Evolutionary conservation across 2,888 invertebrate genomes (phyloP), one percentile per base, ranked within the genome.

Genomic region (Hypomecis punctinalis): DNA sequence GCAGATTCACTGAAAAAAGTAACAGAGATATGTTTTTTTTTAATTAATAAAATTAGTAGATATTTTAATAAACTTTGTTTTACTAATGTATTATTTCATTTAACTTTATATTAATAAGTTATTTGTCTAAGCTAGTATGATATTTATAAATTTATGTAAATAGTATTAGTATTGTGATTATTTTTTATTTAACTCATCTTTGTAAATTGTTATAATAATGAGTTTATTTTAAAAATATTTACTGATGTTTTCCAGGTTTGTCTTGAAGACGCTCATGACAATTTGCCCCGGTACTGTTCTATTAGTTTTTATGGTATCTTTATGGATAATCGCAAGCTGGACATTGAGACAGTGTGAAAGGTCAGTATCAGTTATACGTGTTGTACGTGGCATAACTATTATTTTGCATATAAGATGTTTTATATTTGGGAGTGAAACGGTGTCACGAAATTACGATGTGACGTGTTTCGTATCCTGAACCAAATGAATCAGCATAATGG

Each of bases 251-350:
- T 76, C 35, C 94, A 93, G 95, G 88, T 98, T 98, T 93, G 98
- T 99, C 83, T 95, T 99, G 85, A 99, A 99, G 94, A 99, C 99
- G 70, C 94, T 99, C 79, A 99, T 99, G 99, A 99, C 99, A 87
- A 99, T 99, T 90, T 99, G 99, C 92, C 99, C 99, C 61, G 99
- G 96, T 90, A 99, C 96, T 71, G 99, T 99, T 79, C 95, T 99
- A 80, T 94, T 99, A 82, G 99, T 99, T 76, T 99, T 99, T 94
- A 99, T 99, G 97, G 98, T 99, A 74, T 99, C 99, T 7, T 94
- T 99, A 71, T 99, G 99, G 99, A 98, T 99, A 89, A 99, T 99
- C 81, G 99, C 99, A 74, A 99, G 98, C 84, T 99, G 99, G 99
- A 98, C 99, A 70, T 94, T 99, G 77, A 95, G 99, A 75, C 98